Conservation (phyloP, 2,888 invertebrate genomes). For the Lapara coniferarum region DNA sequence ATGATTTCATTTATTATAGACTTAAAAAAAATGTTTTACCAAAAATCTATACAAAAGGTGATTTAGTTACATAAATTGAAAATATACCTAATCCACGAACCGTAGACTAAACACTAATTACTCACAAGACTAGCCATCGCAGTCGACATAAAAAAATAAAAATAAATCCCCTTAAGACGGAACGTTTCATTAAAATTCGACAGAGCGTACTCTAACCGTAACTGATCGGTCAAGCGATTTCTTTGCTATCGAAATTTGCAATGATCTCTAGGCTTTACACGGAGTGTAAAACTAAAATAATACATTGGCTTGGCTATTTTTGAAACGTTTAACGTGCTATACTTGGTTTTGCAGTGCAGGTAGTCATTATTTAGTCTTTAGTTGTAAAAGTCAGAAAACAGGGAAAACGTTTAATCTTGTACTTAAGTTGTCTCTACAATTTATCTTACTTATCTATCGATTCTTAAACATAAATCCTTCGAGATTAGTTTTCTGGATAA, state of each 20-base stretch:
- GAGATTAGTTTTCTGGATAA: too few species aligned
- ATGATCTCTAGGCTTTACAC: background rate
- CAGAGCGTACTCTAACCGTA: slow-evolving; percentile 36
- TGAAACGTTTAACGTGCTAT: background rate
- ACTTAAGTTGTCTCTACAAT: too few species aligned
- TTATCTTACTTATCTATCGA: too few species aligned
- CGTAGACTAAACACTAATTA: slow-evolving; percentile 1
- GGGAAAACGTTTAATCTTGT: background rate
- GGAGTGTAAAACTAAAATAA: background rate
- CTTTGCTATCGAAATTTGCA: slow-evolving; percentile 27
- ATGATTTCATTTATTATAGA: too few species aligned
- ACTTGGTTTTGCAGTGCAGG: background rate
- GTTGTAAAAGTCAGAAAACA: background rate
- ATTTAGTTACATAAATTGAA: background rate
- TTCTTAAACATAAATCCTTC: too few species aligned
- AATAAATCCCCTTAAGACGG: background rate
- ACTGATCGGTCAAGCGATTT: slow-evolving; percentile 37
- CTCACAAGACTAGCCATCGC: slow-evolving; percentile 1
- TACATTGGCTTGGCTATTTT: background rate
- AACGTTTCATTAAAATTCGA: slow-evolving; percentile 31
- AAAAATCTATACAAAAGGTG: background rate
- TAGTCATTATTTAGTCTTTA: background rate
- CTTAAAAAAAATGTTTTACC: too few species aligned
- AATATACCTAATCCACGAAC: background rate
- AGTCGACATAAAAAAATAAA: slow-evolving; percentile 12